Percentiles rank a stretch among this genome's conserved stretches.
Evolutionary conservation across 2,113 vertebrate species (phyloP).

Genomic region (Bostrychus sinensis): DNA sequence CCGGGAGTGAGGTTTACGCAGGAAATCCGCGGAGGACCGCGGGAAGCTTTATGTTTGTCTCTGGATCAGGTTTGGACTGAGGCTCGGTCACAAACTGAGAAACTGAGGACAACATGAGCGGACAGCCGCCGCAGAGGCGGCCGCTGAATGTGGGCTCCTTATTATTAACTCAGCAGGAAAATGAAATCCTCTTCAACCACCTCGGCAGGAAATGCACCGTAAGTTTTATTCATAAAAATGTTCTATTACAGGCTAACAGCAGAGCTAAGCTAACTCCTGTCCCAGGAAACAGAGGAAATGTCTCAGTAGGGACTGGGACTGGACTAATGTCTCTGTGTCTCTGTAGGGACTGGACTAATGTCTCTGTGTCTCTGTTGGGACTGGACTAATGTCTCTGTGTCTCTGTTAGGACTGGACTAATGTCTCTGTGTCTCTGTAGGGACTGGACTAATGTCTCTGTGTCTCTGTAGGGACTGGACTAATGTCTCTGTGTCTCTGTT

Average conservation of each 20-base stretch:
- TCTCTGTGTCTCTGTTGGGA: too few relatives aligned
- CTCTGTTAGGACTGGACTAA: too few relatives aligned
- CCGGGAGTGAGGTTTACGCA: conserved; percentile 45
- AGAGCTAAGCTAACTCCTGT: conserved; percentile 56
- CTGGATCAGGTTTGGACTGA: conserved; percentile 48
- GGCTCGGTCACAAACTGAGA: conserved; percentile 39
- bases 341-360: too few relatives aligned
- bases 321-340: too few relatives aligned
- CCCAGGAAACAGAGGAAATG: background rate
- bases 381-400: too few relatives aligned
- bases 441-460: too few relatives aligned
- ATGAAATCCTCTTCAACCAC: conserved; percentile 87
- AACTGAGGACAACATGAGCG: conserved; percentile 81
- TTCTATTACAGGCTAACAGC: conserved; percentile 36
- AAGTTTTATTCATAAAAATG: conserved; percentile 74
- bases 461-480: too few relatives aligned
- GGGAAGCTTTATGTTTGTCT: conserved; percentile 69
- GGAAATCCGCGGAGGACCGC: conserved; percentile 73
- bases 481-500: too few relatives aligned
- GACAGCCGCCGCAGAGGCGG: conserved; percentile 82
- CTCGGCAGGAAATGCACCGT: conserved; percentile 95
- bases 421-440: too few relatives aligned
- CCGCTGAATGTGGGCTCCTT: conserved; percentile 82
- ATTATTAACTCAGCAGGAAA: conserved; percentile 88
- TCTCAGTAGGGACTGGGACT: too few relatives aligned